These are phyloP conservation scores for Pelecanus crispus DNA, from an alignment of 2,113 vertebrate species.

Conservation along the genomic window DNA sequence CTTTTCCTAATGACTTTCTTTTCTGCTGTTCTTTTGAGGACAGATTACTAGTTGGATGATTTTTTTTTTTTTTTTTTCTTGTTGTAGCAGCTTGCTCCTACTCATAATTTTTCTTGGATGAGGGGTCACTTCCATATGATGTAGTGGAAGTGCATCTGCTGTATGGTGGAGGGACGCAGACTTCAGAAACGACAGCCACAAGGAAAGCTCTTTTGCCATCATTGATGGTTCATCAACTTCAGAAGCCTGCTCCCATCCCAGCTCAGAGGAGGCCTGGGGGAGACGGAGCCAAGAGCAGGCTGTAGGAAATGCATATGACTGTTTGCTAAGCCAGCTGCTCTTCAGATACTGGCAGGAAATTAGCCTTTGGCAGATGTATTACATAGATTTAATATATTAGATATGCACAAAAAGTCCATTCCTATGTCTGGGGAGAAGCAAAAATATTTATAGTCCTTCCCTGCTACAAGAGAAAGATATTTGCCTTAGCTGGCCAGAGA, in stretches of 20 bases:
- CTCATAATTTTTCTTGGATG: neutral
- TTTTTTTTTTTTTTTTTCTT: neutral
- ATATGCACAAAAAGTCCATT: neutral
- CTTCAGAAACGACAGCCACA: neutral
- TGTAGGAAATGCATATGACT: neutral
- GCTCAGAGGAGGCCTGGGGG: neutral
- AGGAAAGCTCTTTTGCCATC: neutral
- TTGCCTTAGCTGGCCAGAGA: neutral
- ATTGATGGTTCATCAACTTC: neutral
- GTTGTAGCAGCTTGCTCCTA: neutral
- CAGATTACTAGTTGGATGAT: neutral
- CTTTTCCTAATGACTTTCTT: neutral
- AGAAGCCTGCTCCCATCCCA: neutral
- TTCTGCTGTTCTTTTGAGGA: neutral
- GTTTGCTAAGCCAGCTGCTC: neutral
- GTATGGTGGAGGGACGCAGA: neutral
- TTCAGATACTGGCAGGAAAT: constrained; percentile 1
- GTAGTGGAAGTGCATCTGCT: neutral
- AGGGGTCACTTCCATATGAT: neutral
- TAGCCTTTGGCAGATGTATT: neutral
- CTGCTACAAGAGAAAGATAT: neutral
- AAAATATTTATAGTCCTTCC: neutral
- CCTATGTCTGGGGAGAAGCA: neutral
- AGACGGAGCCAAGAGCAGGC: neutral
- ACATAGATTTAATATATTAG: neutral